Conservation (phyloP, 2,888 invertebrate species). For the Coenonympha glycerion region DNA sequence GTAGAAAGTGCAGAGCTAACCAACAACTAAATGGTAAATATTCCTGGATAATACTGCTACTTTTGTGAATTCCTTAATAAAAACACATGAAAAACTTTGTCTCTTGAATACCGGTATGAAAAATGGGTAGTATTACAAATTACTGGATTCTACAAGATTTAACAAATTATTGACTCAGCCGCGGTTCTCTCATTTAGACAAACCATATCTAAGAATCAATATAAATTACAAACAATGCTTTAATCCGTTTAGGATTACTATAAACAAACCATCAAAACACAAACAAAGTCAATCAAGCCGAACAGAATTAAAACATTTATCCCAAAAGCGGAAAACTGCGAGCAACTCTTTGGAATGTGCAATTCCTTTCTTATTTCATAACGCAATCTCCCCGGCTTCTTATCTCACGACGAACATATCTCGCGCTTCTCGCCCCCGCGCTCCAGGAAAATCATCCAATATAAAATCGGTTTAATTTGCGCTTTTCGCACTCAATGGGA, state of each 20-base stretch:
- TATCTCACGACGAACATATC: slow-evolving; percentile 74
- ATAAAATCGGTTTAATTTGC: slow-evolving; percentile 77
- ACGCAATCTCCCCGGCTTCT: slow-evolving; percentile 72
- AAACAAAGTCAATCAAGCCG: slow-evolving; percentile 35
- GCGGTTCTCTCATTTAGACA: too few relatives aligned
- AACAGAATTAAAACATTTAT: slow-evolving; percentile 47
- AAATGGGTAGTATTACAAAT: too few relatives aligned
- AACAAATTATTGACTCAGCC: too few relatives aligned
- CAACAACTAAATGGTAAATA: too few relatives aligned
- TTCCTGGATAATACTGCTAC: too few relatives aligned
- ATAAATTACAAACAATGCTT: neutral
- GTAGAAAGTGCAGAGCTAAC: too few relatives aligned
- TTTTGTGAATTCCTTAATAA: too few relatives aligned
- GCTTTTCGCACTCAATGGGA: slow-evolving; percentile 77
- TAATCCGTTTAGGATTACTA: neutral
- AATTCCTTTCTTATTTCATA: slow-evolving; percentile 75
- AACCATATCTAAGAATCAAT: neutral
- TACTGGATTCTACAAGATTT: too few relatives aligned
- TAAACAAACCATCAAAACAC: slow-evolving; percentile 9
- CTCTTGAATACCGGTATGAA: too few relatives aligned
- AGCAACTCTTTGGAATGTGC: slow-evolving; percentile 66
- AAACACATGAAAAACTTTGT: too few relatives aligned
- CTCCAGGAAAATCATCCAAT: slow-evolving; percentile 73
- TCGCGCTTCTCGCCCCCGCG: slow-evolving; percentile 71
- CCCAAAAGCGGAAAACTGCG: slow-evolving; percentile 44